Percentiles rank a stretch among this genome's conserved stretches.
phyloP scores from a whole-genome alignment of 2,113 vertebrate genomes.

The Forbesichthys agassizii region DNA sequence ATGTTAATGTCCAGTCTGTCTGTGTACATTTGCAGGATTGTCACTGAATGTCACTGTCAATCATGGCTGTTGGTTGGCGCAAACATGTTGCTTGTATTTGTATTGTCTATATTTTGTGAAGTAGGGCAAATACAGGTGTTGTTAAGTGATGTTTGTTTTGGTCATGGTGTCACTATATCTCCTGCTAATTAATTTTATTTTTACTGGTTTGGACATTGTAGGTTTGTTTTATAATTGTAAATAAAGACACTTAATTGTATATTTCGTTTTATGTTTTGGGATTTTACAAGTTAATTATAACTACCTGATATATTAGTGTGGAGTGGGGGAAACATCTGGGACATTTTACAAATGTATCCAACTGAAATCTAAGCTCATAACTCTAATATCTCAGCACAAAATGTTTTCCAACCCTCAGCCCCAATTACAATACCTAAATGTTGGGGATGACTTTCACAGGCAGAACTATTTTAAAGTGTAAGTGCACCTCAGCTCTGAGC shows the following conservation, averaged over 20 bases:
- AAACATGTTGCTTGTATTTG: slow-evolving; percentile 12
- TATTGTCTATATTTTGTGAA: slow-evolving; percentile 24
- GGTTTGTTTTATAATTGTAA: slow-evolving; percentile 71
- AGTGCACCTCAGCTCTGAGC: too few species aligned
- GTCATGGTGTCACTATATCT: slow-evolving; percentile 18
- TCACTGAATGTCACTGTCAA: slow-evolving; percentile 51
- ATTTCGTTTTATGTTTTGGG: background rate
- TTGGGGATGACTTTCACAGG: too few species aligned
- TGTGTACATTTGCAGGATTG: slow-evolving; percentile 52
- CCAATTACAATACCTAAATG: too few species aligned
- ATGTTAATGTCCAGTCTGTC: slow-evolving; percentile 33
- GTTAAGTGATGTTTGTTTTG: slow-evolving; percentile 30
- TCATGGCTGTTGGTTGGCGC: slow-evolving; percentile 36
- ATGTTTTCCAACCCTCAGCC: too few species aligned
- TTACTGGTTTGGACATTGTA: slow-evolving; percentile 25
- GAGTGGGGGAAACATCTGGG: background rate
- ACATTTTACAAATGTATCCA: too few species aligned
- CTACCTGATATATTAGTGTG: background rate
- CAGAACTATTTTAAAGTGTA: too few species aligned
- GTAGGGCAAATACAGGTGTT: background rate
- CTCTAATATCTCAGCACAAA: too few species aligned
- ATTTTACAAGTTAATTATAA: slow-evolving; percentile 12
- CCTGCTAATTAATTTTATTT: slow-evolving; percentile 18
- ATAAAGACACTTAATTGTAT: slow-evolving; percentile 62
- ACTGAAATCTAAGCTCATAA: too few species aligned